Evolutionary conservation across 2,797 vertebrate genomes (phyloP).

Genomic region (Darevskia nairensis): DNA sequence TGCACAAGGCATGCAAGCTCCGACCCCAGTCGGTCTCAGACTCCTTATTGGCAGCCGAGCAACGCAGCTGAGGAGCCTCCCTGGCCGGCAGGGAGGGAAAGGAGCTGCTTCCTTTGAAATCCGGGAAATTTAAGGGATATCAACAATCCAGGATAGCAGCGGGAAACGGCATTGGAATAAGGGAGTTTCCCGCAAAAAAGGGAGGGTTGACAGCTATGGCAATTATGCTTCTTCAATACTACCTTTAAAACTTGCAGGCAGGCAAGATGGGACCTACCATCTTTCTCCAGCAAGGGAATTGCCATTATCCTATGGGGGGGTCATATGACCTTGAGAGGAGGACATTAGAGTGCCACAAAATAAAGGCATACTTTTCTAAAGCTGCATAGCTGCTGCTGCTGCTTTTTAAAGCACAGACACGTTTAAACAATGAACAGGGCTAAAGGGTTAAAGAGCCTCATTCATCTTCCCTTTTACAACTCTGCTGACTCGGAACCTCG

Average conservation of each 20-base stretch:
- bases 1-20: too few species aligned
- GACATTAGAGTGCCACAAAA: constrained; percentile 68
- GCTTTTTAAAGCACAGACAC: constrained; percentile 57
- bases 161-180: too few species aligned
- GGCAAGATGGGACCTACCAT: background rate
- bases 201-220: too few species aligned
- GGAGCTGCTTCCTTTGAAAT: too few species aligned
- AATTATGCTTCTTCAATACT: background rate
- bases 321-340: constrained; percentile 48
- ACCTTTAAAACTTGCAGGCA: background rate
- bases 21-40: too few species aligned
- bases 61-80: too few species aligned
- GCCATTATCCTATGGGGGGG: constrained; percentile 67
- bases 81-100: too few species aligned
- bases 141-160: too few species aligned
- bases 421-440: constrained; percentile 57
- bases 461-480: constrained; percentile 72
- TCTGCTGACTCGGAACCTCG: constrained; percentile 72
- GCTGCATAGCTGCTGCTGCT: background rate
- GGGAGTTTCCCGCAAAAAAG: too few species aligned
- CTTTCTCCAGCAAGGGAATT: constrained; percentile 32
- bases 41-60: too few species aligned
- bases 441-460: constrained; percentile 67
- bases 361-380: constrained; percentile 62
- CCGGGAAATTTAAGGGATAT: too few species aligned